Percentiles rank a stretch among this genome's conserved stretches.
Evolutionary conservation across 2,888 invertebrate species (phyloP).

Genomic region (Heliconius ethilla): DNA sequence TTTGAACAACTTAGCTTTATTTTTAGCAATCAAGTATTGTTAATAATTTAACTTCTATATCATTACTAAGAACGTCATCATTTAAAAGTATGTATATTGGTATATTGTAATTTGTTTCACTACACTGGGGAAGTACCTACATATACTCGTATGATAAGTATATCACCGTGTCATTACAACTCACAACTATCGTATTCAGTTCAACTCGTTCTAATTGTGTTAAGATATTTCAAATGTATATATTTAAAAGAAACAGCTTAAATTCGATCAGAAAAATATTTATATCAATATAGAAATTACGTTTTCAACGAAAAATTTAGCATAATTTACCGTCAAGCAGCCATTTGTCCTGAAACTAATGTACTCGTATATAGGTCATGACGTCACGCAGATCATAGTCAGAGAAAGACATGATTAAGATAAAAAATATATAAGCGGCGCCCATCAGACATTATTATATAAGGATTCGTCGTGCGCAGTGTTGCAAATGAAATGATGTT

Average conservation of each 20-base stretch:
- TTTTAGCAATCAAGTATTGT: background rate
- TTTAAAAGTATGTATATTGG: background rate
- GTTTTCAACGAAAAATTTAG: background rate
- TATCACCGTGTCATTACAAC: background rate
- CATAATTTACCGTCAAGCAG: background rate
- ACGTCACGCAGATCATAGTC: constrained; percentile 65
- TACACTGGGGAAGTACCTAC: background rate
- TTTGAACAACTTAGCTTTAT: background rate
- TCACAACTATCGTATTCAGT: no score
- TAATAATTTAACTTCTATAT: background rate
- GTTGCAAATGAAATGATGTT: constrained; percentile 58
- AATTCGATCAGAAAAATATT: background rate
- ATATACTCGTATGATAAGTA: background rate
- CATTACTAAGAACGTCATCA: background rate
- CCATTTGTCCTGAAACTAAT: constrained; percentile 15
- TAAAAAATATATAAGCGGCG: constrained; percentile 73
- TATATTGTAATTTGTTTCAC: background rate
- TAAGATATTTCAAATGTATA: background rate
- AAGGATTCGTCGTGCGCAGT: constrained; percentile 54
- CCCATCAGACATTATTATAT: constrained; percentile 64
- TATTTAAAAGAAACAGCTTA: background rate
- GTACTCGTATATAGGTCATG: background rate
- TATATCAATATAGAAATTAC: background rate
- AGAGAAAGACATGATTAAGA: constrained; percentile 59
- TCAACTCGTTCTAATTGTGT: background rate